phyloP scores from a whole-genome alignment of 2,113 vertebrate genomes.

The Ondatra zibethicus region DNA sequence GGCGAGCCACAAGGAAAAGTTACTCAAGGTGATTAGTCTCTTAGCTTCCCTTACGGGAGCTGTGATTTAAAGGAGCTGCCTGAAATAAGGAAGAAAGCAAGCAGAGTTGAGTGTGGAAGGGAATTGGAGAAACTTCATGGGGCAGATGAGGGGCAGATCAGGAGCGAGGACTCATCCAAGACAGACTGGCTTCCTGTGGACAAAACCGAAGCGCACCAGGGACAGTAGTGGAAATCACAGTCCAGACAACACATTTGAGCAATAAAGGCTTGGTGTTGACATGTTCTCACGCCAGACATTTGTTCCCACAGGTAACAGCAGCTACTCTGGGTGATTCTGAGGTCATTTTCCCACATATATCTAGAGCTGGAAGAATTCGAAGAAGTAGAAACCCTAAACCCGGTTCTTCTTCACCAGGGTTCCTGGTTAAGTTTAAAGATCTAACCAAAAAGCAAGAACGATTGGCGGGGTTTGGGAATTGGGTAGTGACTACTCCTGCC shows the following conservation, averaged over 20 bases:
- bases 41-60: background rate
- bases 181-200: slow-evolving; percentile 8
- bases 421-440: background rate
- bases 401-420: background rate
- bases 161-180: background rate
- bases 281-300: slow-evolving; percentile 1
- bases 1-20: background rate
- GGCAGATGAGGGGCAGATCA: background rate
- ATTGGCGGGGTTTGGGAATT: background rate
- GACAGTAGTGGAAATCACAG: slow-evolving; percentile 2
- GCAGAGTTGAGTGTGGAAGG: background rate
- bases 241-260: background rate
- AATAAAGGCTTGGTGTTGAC: background rate
- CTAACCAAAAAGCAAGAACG: slow-evolving; percentile 2
- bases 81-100: background rate
- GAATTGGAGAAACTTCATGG: background rate
- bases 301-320: slow-evolving; percentile 13
- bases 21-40: background rate
- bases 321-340: background rate
- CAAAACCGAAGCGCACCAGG: background rate
- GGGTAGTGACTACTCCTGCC: too few species aligned
- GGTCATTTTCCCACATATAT: background rate
- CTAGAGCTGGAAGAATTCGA: background rate
- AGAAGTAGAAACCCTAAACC: background rate
- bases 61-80: background rate